Conservation (phyloP, 2,888 invertebrate species). For the Chromoteleia sp. region DNA sequence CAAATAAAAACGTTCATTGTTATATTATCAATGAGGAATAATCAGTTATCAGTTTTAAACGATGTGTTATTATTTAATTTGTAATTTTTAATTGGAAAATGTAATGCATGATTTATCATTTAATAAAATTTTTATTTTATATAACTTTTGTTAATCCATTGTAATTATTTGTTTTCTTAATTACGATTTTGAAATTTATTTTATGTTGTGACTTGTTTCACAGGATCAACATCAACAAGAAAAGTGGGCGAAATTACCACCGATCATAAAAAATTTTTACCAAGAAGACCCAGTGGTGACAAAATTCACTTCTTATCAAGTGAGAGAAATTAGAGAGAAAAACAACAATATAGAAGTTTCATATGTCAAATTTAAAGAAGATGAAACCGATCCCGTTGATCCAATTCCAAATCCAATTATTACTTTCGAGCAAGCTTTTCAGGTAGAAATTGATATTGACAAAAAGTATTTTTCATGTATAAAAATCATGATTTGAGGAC, state of each 20-base stretch:
- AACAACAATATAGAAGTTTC: constrained; percentile 92
- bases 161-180: neutral
- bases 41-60: no score
- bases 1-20: no score
- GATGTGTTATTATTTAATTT: no score
- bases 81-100: no score
- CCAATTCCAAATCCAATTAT: constrained; percentile 91
- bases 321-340: constrained; percentile 87
- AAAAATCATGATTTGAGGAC: no score
- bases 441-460: no score
- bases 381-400: constrained; percentile 77
- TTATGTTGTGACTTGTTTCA: neutral
- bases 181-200: neutral
- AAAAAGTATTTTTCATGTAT: no score
- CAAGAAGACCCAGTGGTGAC: constrained; percentile 90
- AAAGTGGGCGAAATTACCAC: constrained; percentile 88
- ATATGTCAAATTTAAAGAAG: constrained; percentile 87
- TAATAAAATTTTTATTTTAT: neutral
- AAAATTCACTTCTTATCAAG: constrained; percentile 88
- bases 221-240: neutral
- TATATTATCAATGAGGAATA: no score
- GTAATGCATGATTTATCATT: neutral
- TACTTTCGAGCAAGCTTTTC: constrained; percentile 90
- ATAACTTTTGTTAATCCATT: neutral
- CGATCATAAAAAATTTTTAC: constrained; percentile 93